phyloP scores from a whole-genome alignment of 2,113 vertebrate species.

The Delphinus delphis region DNA sequence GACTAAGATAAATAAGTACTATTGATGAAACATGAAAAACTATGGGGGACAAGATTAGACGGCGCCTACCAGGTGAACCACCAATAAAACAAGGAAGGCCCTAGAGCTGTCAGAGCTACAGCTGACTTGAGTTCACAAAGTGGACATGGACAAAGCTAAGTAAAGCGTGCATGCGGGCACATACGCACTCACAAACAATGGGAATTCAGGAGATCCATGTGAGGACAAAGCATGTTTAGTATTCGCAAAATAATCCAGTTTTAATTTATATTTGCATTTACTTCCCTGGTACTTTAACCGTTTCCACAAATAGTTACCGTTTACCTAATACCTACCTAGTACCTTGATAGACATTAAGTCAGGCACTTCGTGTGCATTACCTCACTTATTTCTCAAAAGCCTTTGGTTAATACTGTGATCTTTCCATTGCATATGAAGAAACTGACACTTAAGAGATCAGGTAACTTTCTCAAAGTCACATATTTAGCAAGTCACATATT shows the following conservation, averaged over 20 bases:
- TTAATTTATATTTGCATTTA: not conserved
- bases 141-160: not conserved
- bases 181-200: rapidly evolving
- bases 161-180: not conserved
- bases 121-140: not conserved
- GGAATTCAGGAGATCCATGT: not conserved
- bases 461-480: not conserved
- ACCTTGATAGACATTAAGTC: not conserved
- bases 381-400: not conserved
- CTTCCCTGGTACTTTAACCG: not conserved
- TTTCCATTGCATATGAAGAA: not conserved
- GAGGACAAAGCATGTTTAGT: not conserved
- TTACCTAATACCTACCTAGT: not conserved
- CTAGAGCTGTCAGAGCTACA: not conserved
- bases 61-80: not conserved
- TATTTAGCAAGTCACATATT: not conserved
- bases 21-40: not conserved
- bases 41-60: not conserved
- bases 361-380: not conserved
- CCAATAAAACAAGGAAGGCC: no score
- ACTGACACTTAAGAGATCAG: not conserved
- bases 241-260: not conserved
- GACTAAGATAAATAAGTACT: not conserved
- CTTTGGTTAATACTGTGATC: not conserved
- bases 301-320: not conserved